A percentile compares a stretch with the other conserved stretches of the same genome.
Conservation (phyloP, 2,797 vertebrate species). For the Coilia nasus region DNA sequence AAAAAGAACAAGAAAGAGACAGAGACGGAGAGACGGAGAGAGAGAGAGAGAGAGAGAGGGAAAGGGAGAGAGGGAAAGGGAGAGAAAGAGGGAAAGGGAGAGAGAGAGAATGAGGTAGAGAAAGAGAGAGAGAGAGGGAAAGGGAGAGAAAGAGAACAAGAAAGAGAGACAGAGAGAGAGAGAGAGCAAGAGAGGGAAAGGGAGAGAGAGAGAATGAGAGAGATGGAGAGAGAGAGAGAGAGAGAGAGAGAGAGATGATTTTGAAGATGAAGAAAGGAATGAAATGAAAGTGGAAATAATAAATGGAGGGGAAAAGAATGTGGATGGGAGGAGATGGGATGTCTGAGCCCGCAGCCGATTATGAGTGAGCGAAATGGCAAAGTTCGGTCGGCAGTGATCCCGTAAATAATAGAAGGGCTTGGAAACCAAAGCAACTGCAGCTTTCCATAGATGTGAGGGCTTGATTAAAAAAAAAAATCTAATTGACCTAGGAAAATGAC, state of each 20-base stretch:
- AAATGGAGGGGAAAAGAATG: constrained; percentile 16
- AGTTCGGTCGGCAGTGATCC: background rate
- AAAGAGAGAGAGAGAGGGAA: background rate
- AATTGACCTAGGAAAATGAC: constrained; percentile 19
- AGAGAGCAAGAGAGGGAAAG: background rate
- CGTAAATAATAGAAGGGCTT: background rate
- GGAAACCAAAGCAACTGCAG: background rate
- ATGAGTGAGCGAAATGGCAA: background rate
- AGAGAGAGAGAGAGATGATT: constrained; percentile 6
- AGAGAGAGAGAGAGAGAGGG: background rate
- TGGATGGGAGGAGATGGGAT: constrained; percentile 15
- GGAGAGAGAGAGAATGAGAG: background rate
- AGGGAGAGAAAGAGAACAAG: constrained; percentile 23
- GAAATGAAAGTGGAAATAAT: constrained; percentile 2
- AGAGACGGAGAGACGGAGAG: no score
- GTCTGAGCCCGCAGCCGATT: background rate
- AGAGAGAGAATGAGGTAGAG: background rate
- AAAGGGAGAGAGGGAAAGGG: background rate
- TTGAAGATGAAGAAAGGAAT: background rate
- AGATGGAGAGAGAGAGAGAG: background rate
- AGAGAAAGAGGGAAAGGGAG: background rate
- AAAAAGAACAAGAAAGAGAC: background rate
- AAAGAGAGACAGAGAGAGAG: background rate
- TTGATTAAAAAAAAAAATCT: background rate
- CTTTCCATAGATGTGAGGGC: constrained; percentile 1